Evolutionary conservation across 1,140 invertebrate species (phyloP), one percentile per base, ranked within the genome.

Genomic region (Microplitis demolitor): DNA sequence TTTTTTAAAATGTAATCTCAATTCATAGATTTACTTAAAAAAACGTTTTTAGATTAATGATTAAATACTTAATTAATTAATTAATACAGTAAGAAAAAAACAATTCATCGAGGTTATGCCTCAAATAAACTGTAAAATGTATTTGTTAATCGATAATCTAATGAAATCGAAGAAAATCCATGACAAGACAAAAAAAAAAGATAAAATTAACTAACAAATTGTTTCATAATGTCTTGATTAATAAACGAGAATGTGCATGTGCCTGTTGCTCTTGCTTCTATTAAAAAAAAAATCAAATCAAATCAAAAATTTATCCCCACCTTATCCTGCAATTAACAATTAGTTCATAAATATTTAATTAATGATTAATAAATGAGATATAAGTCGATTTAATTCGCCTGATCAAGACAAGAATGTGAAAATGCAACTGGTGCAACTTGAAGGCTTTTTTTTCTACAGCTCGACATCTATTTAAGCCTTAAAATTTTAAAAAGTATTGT

Each of bases 211-310:
- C 78, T 79, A 81, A 81, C 77, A 79, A 79, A 81, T 84, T 86
- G 81, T 87, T 87, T 83, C 80, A 86, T 79, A 78, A 85, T 87
- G 80, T 87, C 82, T 83, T 84, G 80, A 86, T 86, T 85, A 87
- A 87, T 87, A 87, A 87, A 87, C 82, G 16, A 86, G 83, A 87
- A 87, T 87, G 85, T 87, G 86, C 86, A 87, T 87, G 86, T 86
- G 86, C 84, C 81, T 87, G 82, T 85, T 62, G 81, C 84, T 84
- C 84, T 80, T 80, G 84, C 80, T 83, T 84, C 77, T 82, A 82
- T 76, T 69, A 66, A 71, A 66, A 13, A 62, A 56, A 64, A 9
- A 14, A 34, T 35, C n/a, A 68, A 56, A 68, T 33, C 13, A 51
- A 14, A 11, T 33, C 60, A 37, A 64, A n/a, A 64, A n/a, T 51